phyloP scores from a whole-genome alignment of 2,888 invertebrate species.

The Drosophila atroscutellata region DNA sequence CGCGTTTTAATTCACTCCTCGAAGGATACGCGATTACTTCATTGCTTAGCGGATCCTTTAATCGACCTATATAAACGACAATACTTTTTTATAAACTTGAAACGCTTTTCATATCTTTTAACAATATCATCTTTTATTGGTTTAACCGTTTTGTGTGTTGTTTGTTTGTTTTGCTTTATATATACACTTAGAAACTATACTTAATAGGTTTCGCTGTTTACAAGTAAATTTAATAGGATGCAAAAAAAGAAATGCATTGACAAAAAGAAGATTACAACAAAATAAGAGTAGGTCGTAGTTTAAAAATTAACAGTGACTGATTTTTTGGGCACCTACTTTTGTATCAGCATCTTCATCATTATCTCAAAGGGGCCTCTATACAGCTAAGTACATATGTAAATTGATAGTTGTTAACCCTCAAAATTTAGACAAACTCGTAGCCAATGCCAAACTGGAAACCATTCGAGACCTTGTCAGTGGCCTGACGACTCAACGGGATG shows the following conservation, averaged over 20 bases:
- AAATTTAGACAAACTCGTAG: slow-evolving; percentile 89
- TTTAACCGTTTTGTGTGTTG: slow-evolving; percentile 19
- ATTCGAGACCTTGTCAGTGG: slow-evolving; percentile 88
- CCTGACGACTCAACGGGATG: slow-evolving; percentile 89
- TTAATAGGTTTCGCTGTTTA: slow-evolving; percentile 43
- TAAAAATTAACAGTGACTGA: slow-evolving; percentile 36
- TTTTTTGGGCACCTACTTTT: slow-evolving; percentile 22
- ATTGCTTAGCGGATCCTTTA: slow-evolving; percentile 1
- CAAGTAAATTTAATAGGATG: slow-evolving; percentile 60
- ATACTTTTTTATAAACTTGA: background rate
- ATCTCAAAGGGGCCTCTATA: slow-evolving; percentile 13
- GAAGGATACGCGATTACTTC: background rate
- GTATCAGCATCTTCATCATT: background rate
- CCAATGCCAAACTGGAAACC: slow-evolving; percentile 95
- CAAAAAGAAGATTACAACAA: slow-evolving; percentile 53
- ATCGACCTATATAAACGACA: slow-evolving; percentile 7
- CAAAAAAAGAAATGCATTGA: slow-evolving; percentile 65
- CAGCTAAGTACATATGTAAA: slow-evolving; percentile 40
- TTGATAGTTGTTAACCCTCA: background rate
- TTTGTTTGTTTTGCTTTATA: slow-evolving; percentile 31
- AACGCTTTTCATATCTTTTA: background rate
- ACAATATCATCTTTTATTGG: slow-evolving; percentile 18
- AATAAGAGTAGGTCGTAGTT: slow-evolving; percentile 19
- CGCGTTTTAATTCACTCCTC: background rate
- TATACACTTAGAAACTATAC: slow-evolving; percentile 61